Percentiles rank a stretch among this genome's conserved stretches.
Conservation (phyloP, 2,888 invertebrate species). For the Pristionchus fissidentatus region DNA sequence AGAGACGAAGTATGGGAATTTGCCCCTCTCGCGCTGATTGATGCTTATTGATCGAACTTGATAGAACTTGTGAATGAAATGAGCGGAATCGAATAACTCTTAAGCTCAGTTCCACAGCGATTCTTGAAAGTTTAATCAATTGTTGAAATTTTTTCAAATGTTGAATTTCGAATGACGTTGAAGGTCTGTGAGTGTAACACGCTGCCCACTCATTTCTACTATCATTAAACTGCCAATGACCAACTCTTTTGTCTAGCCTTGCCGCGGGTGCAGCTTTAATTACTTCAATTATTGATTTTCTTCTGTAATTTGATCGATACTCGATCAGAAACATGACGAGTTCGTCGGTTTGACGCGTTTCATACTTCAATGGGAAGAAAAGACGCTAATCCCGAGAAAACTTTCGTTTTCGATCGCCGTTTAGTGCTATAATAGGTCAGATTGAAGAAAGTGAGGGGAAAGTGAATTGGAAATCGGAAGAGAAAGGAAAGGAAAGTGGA, state of each 20-base stretch:
- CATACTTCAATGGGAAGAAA: not conserved
- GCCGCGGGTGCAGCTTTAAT: not conserved
- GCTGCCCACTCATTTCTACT: not conserved
- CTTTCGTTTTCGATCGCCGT: conserved; percentile 39
- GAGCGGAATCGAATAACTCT: too few relatives aligned
- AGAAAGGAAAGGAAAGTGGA: conserved; percentile 44
- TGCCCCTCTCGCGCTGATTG: conserved; percentile 19
- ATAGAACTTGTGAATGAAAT: too few relatives aligned
- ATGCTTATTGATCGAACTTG: conserved; percentile 29
- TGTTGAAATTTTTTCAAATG: not conserved
- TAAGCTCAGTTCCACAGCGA: not conserved
- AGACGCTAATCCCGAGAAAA: conserved; percentile 35
- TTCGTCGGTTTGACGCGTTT: not conserved
- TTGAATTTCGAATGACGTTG: not conserved
- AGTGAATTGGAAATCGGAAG: conserved; percentile 38
- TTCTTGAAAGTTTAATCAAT: not conserved
- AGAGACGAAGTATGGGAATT: not conserved
- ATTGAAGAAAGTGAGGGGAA: conserved; percentile 34
- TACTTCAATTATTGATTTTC: not conserved
- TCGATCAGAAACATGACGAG: not conserved
- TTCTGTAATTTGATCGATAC: not conserved
- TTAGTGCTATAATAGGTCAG: conserved; percentile 47
- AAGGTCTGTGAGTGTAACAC: not conserved
- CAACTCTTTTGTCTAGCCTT: not conserved
- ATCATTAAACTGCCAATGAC: not conserved